Conservation (phyloP, 2,888 invertebrate species). For the Eupelmus urozonus region DNA sequence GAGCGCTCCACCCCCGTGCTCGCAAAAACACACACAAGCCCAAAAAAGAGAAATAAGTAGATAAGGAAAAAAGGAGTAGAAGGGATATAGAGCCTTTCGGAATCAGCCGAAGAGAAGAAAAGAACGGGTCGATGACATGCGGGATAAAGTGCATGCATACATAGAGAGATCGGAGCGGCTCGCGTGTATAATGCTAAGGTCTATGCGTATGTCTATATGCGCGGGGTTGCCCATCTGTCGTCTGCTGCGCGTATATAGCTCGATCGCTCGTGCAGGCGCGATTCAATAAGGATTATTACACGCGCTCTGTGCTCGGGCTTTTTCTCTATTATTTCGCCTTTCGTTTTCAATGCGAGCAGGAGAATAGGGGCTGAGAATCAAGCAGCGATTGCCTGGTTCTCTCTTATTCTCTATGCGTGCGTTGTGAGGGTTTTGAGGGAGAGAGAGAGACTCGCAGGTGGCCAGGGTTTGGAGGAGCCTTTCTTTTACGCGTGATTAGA, state of each 20-base stretch:
- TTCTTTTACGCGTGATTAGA: slow-evolving; percentile 2
- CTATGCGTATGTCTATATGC: neutral
- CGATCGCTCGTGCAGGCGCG: slow-evolving; percentile 40
- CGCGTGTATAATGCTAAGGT: too few species aligned
- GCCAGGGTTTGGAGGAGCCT: neutral
- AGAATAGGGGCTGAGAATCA: slow-evolving; percentile 34
- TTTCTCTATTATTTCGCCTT: neutral
- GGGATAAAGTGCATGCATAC: slow-evolving; percentile 26
- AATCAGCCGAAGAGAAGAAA: neutral
- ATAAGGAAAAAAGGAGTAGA: neutral
- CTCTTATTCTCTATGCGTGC: slow-evolving; percentile 1
- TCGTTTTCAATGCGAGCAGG: neutral
- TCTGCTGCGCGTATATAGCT: neutral
- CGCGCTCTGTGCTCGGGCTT: slow-evolving; percentile 8
- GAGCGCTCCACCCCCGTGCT: too few species aligned
- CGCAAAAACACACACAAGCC: neutral
- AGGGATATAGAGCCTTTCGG: neutral
- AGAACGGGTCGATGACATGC: slow-evolving; percentile 48
- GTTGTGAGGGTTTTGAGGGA: neutral
- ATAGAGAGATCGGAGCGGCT: too few species aligned
- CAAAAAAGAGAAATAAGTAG: neutral
- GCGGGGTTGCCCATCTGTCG: slow-evolving; percentile 44
- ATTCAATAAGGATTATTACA: slow-evolving; percentile 57
- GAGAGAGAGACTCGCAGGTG: neutral
- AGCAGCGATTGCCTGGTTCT: slow-evolving; percentile 20